These are phyloP conservation scores for Mastomys coucha DNA, from an alignment of 2,113 vertebrate species.

Conservation along the genomic window DNA sequence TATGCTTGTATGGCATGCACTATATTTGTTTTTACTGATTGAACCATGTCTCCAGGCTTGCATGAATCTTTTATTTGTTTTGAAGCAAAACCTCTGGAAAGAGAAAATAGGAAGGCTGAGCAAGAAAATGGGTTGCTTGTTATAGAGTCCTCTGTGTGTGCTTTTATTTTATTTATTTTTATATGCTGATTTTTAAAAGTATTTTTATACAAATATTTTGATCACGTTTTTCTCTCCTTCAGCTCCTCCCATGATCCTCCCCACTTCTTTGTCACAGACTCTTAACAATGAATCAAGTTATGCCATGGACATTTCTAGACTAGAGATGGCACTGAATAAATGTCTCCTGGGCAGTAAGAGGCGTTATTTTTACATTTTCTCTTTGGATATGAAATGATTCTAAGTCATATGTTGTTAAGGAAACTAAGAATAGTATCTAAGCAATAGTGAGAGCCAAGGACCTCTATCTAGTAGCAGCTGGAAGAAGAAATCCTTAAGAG, in stretches of 20 bases:
- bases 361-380: neutral
- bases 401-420: neutral
- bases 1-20: neutral
- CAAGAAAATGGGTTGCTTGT: neutral
- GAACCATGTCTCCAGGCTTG: neutral
- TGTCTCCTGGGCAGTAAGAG: neutral
- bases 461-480: neutral
- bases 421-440: neutral
- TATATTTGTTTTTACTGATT: too few relatives aligned
- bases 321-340: neutral
- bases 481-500: neutral
- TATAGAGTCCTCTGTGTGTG: neutral
- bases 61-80: neutral
- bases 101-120: neutral
- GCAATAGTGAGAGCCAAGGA: neutral
- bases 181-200: neutral
- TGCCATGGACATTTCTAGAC: neutral
- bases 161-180: neutral
- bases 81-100: neutral
- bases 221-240: neutral
- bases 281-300: neutral
- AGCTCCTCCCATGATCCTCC: neutral
- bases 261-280: neutral
- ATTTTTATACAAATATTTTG: neutral
- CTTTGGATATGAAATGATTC: neutral